Percentiles rank a stretch among this genome's conserved stretches.
Evolutionary conservation across 2,113 vertebrate species (phyloP).

Genomic region (Ptychochromis oligacanthus): DNA sequence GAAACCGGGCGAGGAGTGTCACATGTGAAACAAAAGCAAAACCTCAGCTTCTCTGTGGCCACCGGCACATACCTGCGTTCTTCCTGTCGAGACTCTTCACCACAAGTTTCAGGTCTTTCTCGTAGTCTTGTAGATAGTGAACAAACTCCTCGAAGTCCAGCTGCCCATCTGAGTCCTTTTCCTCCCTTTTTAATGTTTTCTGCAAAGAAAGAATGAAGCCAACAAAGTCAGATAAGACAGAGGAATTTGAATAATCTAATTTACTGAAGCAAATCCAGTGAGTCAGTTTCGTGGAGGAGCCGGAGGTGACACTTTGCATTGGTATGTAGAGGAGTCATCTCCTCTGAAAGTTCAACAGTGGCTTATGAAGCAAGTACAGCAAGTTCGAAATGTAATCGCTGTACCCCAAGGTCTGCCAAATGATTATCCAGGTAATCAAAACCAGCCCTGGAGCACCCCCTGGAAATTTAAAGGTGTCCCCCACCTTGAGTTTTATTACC

Average conservation of each 20-base stretch:
- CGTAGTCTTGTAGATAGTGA: slow-evolving; percentile 95
- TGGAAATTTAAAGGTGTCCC: not conserved
- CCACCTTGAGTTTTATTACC: not conserved
- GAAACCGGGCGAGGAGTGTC: not conserved
- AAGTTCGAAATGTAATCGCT: not conserved
- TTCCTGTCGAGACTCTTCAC: slow-evolving; percentile 92
- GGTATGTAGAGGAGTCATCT: not conserved
- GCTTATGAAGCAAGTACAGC: not conserved
- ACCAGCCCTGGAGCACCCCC: not conserved
- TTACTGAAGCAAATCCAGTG: not conserved
- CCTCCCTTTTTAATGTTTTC: slow-evolving; percentile 89
- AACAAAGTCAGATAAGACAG: not conserved
- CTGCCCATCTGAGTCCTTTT: slow-evolving; percentile 85
- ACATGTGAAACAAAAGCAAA: not conserved
- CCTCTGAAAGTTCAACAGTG: not conserved
- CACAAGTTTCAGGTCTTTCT: slow-evolving; percentile 94
- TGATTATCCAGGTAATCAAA: not conserved
- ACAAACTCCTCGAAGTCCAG: slow-evolving; percentile 98
- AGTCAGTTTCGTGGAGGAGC: not conserved
- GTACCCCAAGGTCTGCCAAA: not conserved
- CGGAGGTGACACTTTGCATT: not conserved
- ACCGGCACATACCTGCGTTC: slow-evolving; percentile 84
- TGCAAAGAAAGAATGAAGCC: slow-evolving; percentile 48
- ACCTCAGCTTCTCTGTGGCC: fast-evolving
- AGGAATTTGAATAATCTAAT: not conserved